Evolutionary conservation across 1,140 invertebrate species (phyloP).

Genomic region (Monochamus saltuarius): DNA sequence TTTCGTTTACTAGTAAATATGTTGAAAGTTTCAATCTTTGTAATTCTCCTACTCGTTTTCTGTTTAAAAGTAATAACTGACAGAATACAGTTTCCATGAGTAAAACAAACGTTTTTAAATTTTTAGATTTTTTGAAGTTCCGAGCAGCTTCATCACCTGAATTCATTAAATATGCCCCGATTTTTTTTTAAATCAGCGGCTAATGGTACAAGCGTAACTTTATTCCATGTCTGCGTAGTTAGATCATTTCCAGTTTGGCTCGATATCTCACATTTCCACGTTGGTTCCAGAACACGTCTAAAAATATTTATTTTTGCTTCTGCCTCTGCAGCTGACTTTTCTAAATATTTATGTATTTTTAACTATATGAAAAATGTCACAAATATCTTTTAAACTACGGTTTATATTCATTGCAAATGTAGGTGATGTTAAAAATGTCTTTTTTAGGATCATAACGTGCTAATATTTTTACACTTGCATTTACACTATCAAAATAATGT

Average conservation of each 20-base stretch:
- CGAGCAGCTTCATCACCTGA: background rate
- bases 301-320: background rate
- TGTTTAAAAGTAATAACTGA: constrained; percentile 35
- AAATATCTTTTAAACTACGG: too few species aligned
- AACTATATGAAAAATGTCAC: constrained; percentile 10
- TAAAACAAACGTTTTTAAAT: constrained; percentile 27
- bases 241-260: background rate
- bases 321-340: background rate
- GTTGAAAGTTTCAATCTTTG: constrained; percentile 21
- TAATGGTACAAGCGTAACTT: background rate
- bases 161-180: background rate
- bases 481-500: constrained; percentile 28
- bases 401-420: constrained; percentile 34
- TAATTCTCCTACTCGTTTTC: constrained; percentile 38
- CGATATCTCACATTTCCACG: constrained; percentile 1
- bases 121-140: constrained; percentile 14
- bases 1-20: constrained; percentile 2
- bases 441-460: constrained; percentile 27
- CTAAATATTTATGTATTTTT: background rate
- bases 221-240: constrained; percentile 1
- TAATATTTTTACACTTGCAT: constrained; percentile 26
- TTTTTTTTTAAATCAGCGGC: background rate
- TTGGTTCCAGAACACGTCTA: background rate
- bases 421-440: constrained; percentile 20
- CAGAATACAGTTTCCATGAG: constrained; percentile 39